A percentile compares a stretch with the other conserved stretches of the same genome.
Conservation (phyloP, 35 echinoderm and acorn worm species). For the Heliocidaris tuberculata region DNA sequence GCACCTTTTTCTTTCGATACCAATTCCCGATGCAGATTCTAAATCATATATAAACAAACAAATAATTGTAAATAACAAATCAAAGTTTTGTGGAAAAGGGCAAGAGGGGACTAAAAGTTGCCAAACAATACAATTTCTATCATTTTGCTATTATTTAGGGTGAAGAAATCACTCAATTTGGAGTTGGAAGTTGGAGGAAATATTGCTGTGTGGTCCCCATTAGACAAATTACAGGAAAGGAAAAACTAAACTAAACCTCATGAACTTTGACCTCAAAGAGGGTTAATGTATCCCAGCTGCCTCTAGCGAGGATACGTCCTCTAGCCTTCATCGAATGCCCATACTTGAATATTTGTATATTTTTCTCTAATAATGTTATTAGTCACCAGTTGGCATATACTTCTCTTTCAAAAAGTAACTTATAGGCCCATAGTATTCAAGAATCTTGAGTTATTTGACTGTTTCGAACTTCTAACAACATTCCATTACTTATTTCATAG, state of each 20-base stretch:
- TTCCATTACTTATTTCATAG: background rate
- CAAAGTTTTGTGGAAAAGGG: background rate
- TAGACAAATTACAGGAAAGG: constrained; percentile 45
- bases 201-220: constrained; percentile 37
- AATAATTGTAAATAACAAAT: too few species aligned
- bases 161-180: background rate
- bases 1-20: too few species aligned
- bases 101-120: constrained; percentile 9
- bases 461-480: too few species aligned
- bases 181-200: background rate
- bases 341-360: too few species aligned
- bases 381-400: background rate
- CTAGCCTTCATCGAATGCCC: background rate
- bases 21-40: too few species aligned
- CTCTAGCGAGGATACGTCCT: background rate
- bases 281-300: constrained; percentile 50
- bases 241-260: constrained; percentile 43
- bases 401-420: background rate
- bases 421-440: background rate
- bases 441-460: background rate
- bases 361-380: background rate
- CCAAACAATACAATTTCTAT: background rate
- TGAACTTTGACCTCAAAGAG: constrained; percentile 22
- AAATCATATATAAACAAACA: too few species aligned
- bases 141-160: background rate